Evolutionary conservation across 1,140 invertebrate species (phyloP), one percentile per base, ranked within the genome.

Genomic region (Hormaphis cornu): DNA sequence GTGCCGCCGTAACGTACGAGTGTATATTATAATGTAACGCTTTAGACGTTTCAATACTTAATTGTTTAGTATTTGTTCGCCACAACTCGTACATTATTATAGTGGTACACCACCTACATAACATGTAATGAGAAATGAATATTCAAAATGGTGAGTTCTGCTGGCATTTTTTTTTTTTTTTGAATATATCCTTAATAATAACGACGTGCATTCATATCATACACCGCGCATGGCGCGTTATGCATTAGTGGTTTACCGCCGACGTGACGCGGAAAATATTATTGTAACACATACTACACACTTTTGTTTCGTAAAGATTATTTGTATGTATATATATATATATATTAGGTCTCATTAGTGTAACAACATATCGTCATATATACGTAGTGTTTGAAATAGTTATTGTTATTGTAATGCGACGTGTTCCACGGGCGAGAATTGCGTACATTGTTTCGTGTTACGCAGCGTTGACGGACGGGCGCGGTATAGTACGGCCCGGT

Each of bases 131-230:
- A 58, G 54, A 40, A 58, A 24, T 40, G 54, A 58, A 58, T 58
- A 58, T 58, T 58, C 54, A 58, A 58, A n/a, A 58, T 24, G 24
- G 54, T 24, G n/a, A 24, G 54, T 58, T 37, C 54, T 3, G 22
- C 22, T 14, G 54, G 2, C 54, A 24, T 37, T 58, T 58, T 52
- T 52, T 20, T 50, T 69, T 35, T 35, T 59, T 30, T 66, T 59
- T 56, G 69, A n/a, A n/a, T n/a, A 70, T 69, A 18, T 58, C 54
- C 54, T 58, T 40, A 58, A 58, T n/a, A n/a, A n/a, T 58, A 58
- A 58, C 14, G 33, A 56, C 33, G 20, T 35, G 26, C 54, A 10
- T 58, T 58, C 54, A 40, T 40, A 58, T 58, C 24, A 35, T n/a
- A n/a, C n/a, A n/a, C n/a, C n/a, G n/a, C n/a, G n/a, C n/a, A n/a